Percentiles rank a stretch among this genome's conserved stretches.
These are phyloP conservation scores for Meiosimyza decipiens DNA, from an alignment of 2,888 invertebrate genomes.

Conservation along the genomic window DNA sequence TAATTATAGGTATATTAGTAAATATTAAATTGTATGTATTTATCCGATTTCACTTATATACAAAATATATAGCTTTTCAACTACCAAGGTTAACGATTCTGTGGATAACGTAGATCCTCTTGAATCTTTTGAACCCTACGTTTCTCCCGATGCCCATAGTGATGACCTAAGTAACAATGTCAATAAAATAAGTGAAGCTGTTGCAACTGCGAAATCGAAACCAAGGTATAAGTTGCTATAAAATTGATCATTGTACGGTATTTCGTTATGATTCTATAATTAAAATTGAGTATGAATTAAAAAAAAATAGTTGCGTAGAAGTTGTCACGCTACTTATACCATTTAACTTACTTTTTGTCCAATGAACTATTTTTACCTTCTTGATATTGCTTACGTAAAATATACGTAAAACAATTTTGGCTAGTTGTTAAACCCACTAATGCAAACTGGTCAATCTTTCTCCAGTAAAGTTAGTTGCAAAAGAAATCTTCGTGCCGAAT, in stretches of 20 bases:
- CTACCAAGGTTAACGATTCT: constrained; percentile 42
- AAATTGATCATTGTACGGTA: neutral
- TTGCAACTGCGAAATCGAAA: constrained; percentile 35
- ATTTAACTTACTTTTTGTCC: too few species aligned
- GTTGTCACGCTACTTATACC: too few species aligned
- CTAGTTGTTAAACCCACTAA: too few species aligned
- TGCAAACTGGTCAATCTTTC: too few species aligned
- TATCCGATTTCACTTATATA: neutral
- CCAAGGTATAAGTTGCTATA: constrained; percentile 40
- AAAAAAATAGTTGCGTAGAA: too few species aligned
- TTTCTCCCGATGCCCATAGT: constrained; percentile 46
- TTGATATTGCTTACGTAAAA: too few species aligned
- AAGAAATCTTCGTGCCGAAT: too few species aligned
- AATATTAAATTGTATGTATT: neutral
- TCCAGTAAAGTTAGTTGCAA: too few species aligned
- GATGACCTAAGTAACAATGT: neutral
- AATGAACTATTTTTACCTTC: too few species aligned
- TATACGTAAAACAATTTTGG: too few species aligned
- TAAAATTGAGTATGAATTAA: too few species aligned
- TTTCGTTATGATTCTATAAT: neutral
- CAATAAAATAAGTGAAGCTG: neutral
- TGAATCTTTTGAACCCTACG: constrained; percentile 55
- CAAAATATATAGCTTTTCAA: constrained; percentile 40
- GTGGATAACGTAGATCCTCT: constrained; percentile 50
- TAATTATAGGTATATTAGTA: constrained; percentile 43